Evolutionary conservation across 2,888 invertebrate genomes (phyloP).

Genomic region (Archaeoteleia sp.): DNA sequence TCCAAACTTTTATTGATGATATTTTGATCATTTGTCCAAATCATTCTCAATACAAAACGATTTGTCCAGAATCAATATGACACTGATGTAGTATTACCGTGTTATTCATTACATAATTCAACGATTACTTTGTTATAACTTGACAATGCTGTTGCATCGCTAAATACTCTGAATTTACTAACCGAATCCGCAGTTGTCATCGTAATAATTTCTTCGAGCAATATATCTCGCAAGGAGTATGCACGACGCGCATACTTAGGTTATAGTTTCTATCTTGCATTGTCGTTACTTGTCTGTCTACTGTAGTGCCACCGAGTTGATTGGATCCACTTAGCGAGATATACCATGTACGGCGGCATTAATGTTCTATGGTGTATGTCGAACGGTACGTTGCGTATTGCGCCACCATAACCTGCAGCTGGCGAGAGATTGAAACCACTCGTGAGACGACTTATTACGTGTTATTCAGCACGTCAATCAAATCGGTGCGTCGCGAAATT

Average conservation of each 20-base stretch:
- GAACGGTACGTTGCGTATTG: constrained; percentile 52
- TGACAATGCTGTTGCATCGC: no score
- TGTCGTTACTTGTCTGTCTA: constrained; percentile 53
- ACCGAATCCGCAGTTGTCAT: background rate
- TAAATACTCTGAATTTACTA: background rate
- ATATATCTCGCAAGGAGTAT: constrained; percentile 16
- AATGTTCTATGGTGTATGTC: constrained; percentile 72
- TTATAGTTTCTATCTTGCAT: constrained; percentile 53
- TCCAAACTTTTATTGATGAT: no score
- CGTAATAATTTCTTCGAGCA: background rate
- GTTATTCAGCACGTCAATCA: constrained; percentile 53
- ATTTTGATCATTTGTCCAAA: no score
- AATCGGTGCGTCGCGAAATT: constrained; percentile 52
- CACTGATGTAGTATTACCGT: no score
- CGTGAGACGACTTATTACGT: constrained; percentile 58
- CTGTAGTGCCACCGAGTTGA: constrained; percentile 70
- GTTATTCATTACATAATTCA: no score
- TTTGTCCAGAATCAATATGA: no score
- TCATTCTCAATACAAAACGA: no score
- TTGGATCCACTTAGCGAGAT: constrained; percentile 74
- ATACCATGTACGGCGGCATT: constrained; percentile 68
- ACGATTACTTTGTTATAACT: no score
- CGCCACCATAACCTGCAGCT: constrained; percentile 66
- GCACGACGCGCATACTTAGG: constrained; percentile 51
- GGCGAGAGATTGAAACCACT: constrained; percentile 62